Conservation (phyloP, 2,888 invertebrate genomes). For the Pyralis farinalis region DNA sequence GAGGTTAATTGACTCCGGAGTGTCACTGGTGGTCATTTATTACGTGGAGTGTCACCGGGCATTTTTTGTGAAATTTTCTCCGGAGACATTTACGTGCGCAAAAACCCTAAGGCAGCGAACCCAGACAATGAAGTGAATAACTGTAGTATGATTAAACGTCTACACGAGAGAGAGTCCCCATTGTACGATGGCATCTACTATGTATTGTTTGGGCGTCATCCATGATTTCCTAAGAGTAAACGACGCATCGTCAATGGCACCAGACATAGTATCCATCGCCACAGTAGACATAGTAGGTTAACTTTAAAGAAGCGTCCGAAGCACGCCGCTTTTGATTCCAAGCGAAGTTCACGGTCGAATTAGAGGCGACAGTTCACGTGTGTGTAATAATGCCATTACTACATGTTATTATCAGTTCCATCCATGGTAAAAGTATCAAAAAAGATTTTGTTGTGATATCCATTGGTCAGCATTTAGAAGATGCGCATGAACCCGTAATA, state of each 20-base stretch:
- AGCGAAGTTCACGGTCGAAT: too few species aligned
- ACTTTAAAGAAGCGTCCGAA: too few species aligned
- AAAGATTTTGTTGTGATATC: too few species aligned
- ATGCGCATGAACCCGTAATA: too few species aligned
- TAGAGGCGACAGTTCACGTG: too few species aligned
- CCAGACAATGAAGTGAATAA: conserved; percentile 44
- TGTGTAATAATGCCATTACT: too few species aligned
- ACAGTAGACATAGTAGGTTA: too few species aligned
- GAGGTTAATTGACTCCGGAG: conserved; percentile 13
- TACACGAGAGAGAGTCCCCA: conserved; percentile 28
- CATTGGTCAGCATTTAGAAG: too few species aligned
- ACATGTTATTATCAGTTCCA: too few species aligned
- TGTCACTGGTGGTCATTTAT: conserved; percentile 19
- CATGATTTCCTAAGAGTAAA: conserved; percentile 6
- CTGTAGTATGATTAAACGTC: conserved; percentile 37
- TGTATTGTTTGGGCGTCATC: conserved; percentile 23
- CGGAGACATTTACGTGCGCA: conserved; percentile 43
- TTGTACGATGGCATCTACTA: conserved; percentile 13
- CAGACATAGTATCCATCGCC: too few species aligned
- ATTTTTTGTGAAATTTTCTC: conserved; percentile 56
- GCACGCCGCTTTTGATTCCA: too few species aligned
- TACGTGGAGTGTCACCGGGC: conserved; percentile 23
- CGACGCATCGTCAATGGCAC: not conserved
- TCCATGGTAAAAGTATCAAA: too few species aligned
- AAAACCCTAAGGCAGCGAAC: conserved; percentile 48